Conservation (phyloP, 1,140 invertebrate genomes). For the Pseudomyrmex cubaensis region DNA sequence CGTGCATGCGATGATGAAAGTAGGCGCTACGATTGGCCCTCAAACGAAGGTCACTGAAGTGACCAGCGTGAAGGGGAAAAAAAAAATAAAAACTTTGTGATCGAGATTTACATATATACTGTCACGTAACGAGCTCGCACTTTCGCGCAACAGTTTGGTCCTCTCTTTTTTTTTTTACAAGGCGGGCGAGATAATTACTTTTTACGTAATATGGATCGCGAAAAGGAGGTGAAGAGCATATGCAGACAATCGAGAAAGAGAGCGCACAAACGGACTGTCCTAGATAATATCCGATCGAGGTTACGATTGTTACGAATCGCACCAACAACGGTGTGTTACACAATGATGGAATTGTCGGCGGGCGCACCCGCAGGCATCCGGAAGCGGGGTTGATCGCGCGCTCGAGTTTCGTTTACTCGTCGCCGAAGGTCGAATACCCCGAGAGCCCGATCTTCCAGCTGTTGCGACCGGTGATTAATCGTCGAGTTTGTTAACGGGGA, state of each 20-base stretch:
- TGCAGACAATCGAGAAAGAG: slow-evolving; percentile 13
- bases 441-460: slow-evolving; percentile 24
- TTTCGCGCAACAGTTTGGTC: not conserved
- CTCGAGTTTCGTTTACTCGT: slow-evolving; percentile 45
- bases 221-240: slow-evolving; percentile 1
- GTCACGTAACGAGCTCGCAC: not conserved
- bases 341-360: slow-evolving; percentile 47
- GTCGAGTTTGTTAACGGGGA: slow-evolving; percentile 9
- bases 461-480: slow-evolving; percentile 31
- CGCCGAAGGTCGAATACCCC: slow-evolving; percentile 53
- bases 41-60: slow-evolving; percentile 3
- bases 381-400: slow-evolving; percentile 47
- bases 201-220: not conserved
- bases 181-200: not conserved
- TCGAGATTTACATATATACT: not conserved
- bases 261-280: not conserved
- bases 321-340: slow-evolving; percentile 7
- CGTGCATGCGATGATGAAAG: slow-evolving; percentile 14
- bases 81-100: slow-evolving; percentile 8
- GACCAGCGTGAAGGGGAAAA: not conserved
- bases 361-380: slow-evolving; percentile 50
- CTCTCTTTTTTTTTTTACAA: not conserved
- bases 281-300: slow-evolving; percentile 18
- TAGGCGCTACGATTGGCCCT: slow-evolving; percentile 11
- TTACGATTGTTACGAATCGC: slow-evolving; percentile 29